Evolutionary conservation across 2,797 vertebrate genomes (phyloP).

Genomic region (Dromococcyx pavoninus): DNA sequence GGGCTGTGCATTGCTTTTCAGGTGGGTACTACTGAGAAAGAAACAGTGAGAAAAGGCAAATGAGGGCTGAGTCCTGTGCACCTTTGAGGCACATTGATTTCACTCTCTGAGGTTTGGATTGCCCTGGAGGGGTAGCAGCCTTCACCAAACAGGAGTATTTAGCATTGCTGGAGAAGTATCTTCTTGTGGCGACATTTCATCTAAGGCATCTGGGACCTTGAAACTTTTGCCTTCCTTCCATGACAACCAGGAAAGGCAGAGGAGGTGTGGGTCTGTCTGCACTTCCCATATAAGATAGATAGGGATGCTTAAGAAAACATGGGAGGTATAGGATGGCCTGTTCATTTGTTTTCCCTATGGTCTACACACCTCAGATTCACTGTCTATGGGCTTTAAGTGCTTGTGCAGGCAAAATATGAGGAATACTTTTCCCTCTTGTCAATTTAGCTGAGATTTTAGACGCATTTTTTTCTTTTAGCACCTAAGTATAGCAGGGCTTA

Average conservation of each 20-base stretch:
- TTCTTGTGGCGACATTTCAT: neutral
- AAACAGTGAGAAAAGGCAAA: neutral
- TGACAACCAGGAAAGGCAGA: neutral
- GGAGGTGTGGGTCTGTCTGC: neutral
- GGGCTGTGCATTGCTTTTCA: neutral
- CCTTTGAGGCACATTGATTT: neutral
- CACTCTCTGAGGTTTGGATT: neutral
- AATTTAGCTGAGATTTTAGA: neutral
- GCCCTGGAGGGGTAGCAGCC: neutral
- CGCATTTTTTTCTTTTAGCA: neutral
- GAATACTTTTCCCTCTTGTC: neutral
- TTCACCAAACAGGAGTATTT: neutral
- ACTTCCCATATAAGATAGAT: neutral
- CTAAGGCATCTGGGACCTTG: neutral
- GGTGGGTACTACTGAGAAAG: neutral
- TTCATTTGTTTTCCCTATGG: neutral
- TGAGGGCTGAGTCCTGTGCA: neutral
- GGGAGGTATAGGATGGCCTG: too few species aligned
- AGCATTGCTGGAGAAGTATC: neutral
- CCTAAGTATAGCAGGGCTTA: neutral
- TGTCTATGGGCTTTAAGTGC: neutral
- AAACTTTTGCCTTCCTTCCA: neutral
- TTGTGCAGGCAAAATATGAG: neutral
- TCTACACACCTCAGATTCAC: fast-evolving
- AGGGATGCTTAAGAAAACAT: neutral